These are phyloP conservation scores for Microtus pennsylvanicus DNA, from an alignment of 2,113 vertebrate genomes.

Conservation along the genomic window DNA sequence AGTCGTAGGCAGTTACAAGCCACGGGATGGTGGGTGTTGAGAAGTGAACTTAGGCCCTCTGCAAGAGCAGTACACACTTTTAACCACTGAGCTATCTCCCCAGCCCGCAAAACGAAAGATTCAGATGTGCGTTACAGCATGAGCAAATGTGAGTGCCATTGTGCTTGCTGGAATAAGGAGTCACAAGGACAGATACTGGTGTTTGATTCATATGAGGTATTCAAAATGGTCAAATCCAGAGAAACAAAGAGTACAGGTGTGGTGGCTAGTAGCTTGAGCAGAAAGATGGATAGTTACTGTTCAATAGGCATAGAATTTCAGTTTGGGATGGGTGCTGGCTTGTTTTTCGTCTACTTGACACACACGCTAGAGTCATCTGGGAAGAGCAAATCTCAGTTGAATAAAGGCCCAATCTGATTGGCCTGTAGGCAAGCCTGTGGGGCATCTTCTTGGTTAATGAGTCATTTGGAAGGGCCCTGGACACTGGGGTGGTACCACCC, in stretches of 20 bases:
- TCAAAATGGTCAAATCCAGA: background rate
- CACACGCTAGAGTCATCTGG: background rate
- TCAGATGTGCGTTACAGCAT: background rate
- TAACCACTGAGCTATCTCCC: background rate
- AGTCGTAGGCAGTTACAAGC: background rate
- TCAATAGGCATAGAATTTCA: background rate
- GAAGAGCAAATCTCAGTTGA: background rate
- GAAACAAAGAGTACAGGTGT: background rate
- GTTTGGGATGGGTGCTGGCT: background rate
- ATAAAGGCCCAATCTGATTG: background rate
- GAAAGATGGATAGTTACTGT: background rate
- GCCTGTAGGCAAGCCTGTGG: background rate
- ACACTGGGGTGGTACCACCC: background rate
- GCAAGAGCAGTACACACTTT: background rate
- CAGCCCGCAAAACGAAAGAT: background rate
- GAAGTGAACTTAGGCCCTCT: background rate
- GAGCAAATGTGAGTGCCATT: background rate
- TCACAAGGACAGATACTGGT: background rate
- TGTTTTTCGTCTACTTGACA: background rate
- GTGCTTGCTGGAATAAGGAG: background rate
- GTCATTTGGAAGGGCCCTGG: background rate
- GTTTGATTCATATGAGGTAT: background rate
- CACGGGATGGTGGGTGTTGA: no score
- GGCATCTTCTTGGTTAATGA: background rate
- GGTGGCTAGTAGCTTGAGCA: no score